Conservation (phyloP, 2,888 invertebrate genomes). For the Operophtera brumata region DNA sequence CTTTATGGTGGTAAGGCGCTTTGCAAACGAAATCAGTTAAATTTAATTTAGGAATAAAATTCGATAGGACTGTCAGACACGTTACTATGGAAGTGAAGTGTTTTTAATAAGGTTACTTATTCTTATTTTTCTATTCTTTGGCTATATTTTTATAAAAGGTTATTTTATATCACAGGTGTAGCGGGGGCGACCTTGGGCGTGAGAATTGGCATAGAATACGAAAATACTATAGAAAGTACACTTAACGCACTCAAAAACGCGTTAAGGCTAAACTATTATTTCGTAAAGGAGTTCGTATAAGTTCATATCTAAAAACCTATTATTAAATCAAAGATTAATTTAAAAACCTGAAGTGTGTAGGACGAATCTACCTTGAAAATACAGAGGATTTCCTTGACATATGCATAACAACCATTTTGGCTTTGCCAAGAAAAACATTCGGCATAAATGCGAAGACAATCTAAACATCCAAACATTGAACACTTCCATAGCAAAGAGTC, state of each 20-base stretch:
- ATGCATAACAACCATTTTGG: background rate
- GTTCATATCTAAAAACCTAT: no score
- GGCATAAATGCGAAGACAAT: background rate
- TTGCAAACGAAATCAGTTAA: constrained; percentile 8
- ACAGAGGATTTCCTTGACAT: no score
- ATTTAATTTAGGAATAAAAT: constrained; percentile 15
- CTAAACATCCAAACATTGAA: constrained; percentile 19
- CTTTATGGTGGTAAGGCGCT: background rate
- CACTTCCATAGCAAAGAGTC: constrained; percentile 51
- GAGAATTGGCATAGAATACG: no score
- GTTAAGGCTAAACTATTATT: no score
- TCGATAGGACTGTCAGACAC: constrained; percentile 26
- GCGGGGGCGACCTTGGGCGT: no score
- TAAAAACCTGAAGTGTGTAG: no score
- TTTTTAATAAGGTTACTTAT: constrained; percentile 13
- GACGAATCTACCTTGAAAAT: no score
- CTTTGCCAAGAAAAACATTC: background rate
- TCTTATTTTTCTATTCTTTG: constrained; percentile 31
- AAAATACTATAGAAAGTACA: no score
- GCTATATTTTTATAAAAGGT: constrained; percentile 14
- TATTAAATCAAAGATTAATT: no score
- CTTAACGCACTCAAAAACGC: no score
- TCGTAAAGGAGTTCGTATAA: no score
- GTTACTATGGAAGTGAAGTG: constrained; percentile 33
- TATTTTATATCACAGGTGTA: background rate